Percentiles rank a stretch among this genome's conserved stretches.
phyloP scores from a whole-genome alignment of 2,113 vertebrate genomes.

The Grammomys surdaster region DNA sequence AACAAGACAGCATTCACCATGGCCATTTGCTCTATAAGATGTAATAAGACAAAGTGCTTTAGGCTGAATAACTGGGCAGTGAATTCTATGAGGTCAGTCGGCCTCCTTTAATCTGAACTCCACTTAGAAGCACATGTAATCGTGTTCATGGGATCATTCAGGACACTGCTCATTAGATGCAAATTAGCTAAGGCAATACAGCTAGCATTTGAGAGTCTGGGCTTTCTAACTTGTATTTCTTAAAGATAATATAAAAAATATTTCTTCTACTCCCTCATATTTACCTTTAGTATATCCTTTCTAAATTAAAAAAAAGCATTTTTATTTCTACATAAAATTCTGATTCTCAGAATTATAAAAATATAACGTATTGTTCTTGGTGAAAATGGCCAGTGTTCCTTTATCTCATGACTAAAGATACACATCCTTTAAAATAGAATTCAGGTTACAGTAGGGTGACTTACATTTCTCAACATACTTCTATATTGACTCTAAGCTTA shows the following conservation, averaged over 20 bases:
- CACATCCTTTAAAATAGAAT: constrained; percentile 37
- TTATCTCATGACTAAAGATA: constrained; percentile 14
- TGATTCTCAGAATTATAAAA: constrained; percentile 44
- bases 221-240: not conserved
- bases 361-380: not conserved
- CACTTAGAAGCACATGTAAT: not conserved
- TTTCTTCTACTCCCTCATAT: not conserved
- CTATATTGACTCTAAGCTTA: not conserved
- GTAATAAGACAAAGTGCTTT: not conserved
- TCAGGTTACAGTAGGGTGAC: not conserved
- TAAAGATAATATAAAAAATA: not conserved
- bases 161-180: not conserved
- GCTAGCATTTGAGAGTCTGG: not conserved
- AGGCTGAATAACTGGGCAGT: not conserved
- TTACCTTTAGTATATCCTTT: not conserved
- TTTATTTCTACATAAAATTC: constrained; percentile 26
- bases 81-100: not conserved
- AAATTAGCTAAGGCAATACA: not conserved
- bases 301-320: not conserved
- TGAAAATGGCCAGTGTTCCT: not conserved
- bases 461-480: not conserved
- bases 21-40: not conserved
- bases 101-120: not conserved
- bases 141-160: not conserved
- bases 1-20: not conserved